Base-by-base conservation (phyloP, 2,113 vertebrate species). In the Calonectris borealis region DNA sequence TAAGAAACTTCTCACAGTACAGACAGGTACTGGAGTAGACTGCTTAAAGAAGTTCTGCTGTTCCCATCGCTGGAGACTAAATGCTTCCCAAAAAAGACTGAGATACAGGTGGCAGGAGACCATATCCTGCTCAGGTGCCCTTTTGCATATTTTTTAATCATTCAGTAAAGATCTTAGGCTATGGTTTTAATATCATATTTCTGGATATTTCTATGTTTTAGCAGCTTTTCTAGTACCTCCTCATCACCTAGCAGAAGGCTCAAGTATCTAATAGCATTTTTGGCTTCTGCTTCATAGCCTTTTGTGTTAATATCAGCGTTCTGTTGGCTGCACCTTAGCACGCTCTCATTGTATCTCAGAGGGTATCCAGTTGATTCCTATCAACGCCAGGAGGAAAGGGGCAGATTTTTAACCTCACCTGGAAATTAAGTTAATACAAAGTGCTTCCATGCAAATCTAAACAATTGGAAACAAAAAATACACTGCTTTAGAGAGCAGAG, bases 271-370 rank as follows among this genome's bases (percentile, higher is more conserved):
- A 14, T 0, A 72, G 15, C 3, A 64, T 72, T 87, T 42, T 64
- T 54, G 5, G 20, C 12, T 76, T 86, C 58, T 81, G 65, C 13
- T 71, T 22, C 36, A 24, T 15, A 58, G 18, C 2, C 6, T 77
- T 40, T 9, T 48, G 19, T 18, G 24, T 57, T 57, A 46, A 16
- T 17, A 80, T 22, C 27, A 61, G 22, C 29, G 38, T 14, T 27
- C 38, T 17, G 4, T 11, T 29, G 26, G 32, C 61, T 83, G 32
- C 57, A 72, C 0, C 0, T 24, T 34, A 58, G 20, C 60, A 60
- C 1, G 1, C 7, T 58, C 34, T 49, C 26, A 58, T 52, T 0
- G 0, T 52, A 52, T 15, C 48, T 76, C 34, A 52, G 34, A 76
- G 7, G 12, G 8, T 46, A 42, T 22, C 14, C 22, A 32, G 5